phyloP scores from a whole-genome alignment of 2,888 invertebrate genomes.

The Watsonalla binaria region DNA sequence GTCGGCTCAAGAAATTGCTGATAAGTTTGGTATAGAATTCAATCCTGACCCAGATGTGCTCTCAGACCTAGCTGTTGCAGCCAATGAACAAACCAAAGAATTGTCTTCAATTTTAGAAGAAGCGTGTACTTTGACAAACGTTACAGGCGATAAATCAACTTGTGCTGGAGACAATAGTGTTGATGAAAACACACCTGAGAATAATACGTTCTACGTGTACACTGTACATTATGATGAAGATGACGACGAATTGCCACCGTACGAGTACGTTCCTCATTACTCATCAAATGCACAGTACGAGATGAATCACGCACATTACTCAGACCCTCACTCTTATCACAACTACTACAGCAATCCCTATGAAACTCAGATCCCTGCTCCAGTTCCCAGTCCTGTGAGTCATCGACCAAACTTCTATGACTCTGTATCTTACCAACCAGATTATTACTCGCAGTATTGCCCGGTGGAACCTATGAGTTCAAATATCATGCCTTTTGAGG shows the following conservation, averaged over 20 bases:
- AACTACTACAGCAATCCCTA: slow-evolving; percentile 35
- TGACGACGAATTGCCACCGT: slow-evolving; percentile 14
- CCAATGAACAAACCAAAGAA: slow-evolving; percentile 60
- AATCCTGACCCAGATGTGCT: slow-evolving; percentile 62
- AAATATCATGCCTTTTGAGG: slow-evolving; percentile 37
- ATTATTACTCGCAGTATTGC: slow-evolving; percentile 39
- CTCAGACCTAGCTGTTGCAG: slow-evolving; percentile 55
- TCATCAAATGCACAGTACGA: slow-evolving; percentile 13
- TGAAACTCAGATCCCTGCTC: slow-evolving; percentile 46
- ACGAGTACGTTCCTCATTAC: slow-evolving; percentile 25
- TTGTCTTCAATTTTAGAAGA: slow-evolving; percentile 51
- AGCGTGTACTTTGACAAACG: slow-evolving; percentile 38
- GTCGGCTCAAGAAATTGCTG: slow-evolving; percentile 70
- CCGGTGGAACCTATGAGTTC: slow-evolving; percentile 45
- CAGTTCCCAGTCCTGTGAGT: slow-evolving; percentile 35
- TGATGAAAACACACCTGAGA: slow-evolving; percentile 18
- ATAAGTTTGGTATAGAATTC: slow-evolving; percentile 64
- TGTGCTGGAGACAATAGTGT: slow-evolving; percentile 15
- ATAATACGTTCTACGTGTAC: slow-evolving; percentile 33
- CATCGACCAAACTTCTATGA: slow-evolving; percentile 57
- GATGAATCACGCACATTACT: slow-evolving; percentile 23
- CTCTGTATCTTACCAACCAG: slow-evolving; percentile 44
- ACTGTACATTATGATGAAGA: slow-evolving; percentile 22
- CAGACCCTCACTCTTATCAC: slow-evolving; percentile 19
- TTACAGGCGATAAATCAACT: slow-evolving; percentile 24